Conservation (phyloP, 2,113 vertebrate species). For the Micronycteris hirsuta region DNA sequence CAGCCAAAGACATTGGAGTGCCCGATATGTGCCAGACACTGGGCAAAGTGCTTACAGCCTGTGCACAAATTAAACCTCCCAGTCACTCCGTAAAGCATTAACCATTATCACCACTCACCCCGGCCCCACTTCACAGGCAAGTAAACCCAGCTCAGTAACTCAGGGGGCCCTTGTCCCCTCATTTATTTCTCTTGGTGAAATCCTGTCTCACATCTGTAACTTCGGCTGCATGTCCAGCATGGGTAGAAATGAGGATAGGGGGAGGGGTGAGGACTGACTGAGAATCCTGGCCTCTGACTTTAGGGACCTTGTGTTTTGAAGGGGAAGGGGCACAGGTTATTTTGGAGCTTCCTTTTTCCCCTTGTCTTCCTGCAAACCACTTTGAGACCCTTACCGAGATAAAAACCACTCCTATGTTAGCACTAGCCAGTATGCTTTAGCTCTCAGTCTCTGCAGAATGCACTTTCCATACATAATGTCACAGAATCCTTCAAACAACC, state of each 20-base stretch:
- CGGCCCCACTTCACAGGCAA: background rate
- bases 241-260: background rate
- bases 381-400: background rate
- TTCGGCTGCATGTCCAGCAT: background rate
- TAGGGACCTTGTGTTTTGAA: background rate
- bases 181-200: background rate
- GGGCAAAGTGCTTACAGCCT: background rate
- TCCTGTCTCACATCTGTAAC: background rate
- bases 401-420: background rate
- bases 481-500: background rate
- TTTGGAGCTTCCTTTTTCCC: background rate
- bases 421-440: background rate
- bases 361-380: background rate
- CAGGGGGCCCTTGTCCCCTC: background rate
- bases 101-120: accelerated
- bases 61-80: background rate
- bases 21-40: background rate
- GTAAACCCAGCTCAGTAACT: background rate
- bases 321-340: too few species aligned
- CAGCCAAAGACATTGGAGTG: background rate
- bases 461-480: background rate
- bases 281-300: background rate
- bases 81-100: background rate
- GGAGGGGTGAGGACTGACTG: too few species aligned
- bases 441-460: accelerated